phyloP scores from a whole-genome alignment of 2,888 invertebrate species.

The Tanytarsus gracilentus region DNA sequence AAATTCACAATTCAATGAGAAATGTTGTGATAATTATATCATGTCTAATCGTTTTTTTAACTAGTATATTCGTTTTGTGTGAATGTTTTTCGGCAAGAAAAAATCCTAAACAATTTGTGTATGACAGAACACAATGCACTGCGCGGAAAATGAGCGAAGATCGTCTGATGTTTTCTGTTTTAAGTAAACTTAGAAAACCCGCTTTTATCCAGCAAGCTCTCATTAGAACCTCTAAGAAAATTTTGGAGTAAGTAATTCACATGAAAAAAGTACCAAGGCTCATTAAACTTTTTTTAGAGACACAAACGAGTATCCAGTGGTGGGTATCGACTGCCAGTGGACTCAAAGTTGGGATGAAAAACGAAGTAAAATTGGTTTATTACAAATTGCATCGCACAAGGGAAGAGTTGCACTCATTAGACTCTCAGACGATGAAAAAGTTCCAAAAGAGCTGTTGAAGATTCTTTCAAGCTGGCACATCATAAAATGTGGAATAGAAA shows the following conservation, averaged over 20 bases:
- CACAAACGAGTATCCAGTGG: slow-evolving; percentile 1
- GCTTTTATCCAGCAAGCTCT: too few relatives aligned
- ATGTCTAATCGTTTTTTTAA: too few relatives aligned
- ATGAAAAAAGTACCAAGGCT: background rate
- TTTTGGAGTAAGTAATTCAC: background rate
- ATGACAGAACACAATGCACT: too few relatives aligned
- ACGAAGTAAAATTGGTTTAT: background rate
- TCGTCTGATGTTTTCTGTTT: too few relatives aligned
- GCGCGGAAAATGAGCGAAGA: too few relatives aligned
- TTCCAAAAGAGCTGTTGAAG: background rate
- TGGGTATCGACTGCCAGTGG: slow-evolving; percentile 9
- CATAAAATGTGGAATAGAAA: slow-evolving; percentile 1
- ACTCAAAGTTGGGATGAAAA: background rate
- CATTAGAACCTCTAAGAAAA: background rate
- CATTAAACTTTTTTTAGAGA: background rate
- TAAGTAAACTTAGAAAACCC: too few relatives aligned
- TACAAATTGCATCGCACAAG: slow-evolving; percentile 1
- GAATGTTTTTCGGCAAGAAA: too few relatives aligned
- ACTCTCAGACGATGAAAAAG: background rate
- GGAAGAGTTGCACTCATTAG: background rate
- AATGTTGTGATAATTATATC: too few relatives aligned
- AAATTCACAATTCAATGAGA: too few relatives aligned
- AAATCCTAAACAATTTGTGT: too few relatives aligned
- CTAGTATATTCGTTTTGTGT: too few relatives aligned
- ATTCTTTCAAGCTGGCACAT: background rate